These are phyloP conservation scores for Malacosoma neustria DNA, from an alignment of 2,888 invertebrate species.

Conservation along the genomic window DNA sequence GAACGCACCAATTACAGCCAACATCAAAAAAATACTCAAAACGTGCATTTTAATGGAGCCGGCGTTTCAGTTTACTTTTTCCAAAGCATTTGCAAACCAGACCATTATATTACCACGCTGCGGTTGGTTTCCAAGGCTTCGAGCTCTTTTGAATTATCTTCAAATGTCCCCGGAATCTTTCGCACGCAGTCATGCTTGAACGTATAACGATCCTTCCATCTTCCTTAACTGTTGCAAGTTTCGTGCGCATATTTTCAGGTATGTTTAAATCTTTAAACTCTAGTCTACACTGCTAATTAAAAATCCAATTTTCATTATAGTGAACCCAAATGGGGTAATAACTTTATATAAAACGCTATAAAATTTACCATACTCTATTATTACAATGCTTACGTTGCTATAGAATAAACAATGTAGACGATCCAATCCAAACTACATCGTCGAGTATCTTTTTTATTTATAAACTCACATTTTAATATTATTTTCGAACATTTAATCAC, in stretches of 20 bases:
- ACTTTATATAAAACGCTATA: conserved; percentile 23
- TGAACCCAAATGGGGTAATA: conserved; percentile 10
- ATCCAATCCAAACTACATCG: neutral
- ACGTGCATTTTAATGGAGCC: too few relatives aligned
- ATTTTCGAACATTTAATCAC: too few relatives aligned
- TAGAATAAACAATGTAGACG: neutral
- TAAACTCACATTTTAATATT: too few relatives aligned
- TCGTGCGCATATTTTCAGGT: too few relatives aligned
- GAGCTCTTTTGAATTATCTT: conserved; percentile 48
- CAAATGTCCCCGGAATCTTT: conserved; percentile 46
- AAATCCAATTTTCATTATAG: conserved; percentile 8
- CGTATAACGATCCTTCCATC: conserved; percentile 57
- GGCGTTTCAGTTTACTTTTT: conserved; percentile 5
- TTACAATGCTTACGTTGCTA: neutral
- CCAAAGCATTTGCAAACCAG: conserved; percentile 29
- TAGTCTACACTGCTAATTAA: conserved; percentile 2
- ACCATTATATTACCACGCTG: conserved; percentile 68
- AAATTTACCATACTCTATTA: conserved; percentile 12
- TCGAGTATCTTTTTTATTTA: too few relatives aligned
- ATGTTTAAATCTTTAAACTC: conserved; percentile 8
- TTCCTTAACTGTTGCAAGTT: conserved; percentile 11
- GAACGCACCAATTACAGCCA: neutral
- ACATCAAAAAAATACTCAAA: neutral
- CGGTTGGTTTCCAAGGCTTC: conserved; percentile 40
- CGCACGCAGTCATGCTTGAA: conserved; percentile 58